phyloP scores from a whole-genome alignment of 2,888 invertebrate species.

The Sicus ferrugineus region DNA sequence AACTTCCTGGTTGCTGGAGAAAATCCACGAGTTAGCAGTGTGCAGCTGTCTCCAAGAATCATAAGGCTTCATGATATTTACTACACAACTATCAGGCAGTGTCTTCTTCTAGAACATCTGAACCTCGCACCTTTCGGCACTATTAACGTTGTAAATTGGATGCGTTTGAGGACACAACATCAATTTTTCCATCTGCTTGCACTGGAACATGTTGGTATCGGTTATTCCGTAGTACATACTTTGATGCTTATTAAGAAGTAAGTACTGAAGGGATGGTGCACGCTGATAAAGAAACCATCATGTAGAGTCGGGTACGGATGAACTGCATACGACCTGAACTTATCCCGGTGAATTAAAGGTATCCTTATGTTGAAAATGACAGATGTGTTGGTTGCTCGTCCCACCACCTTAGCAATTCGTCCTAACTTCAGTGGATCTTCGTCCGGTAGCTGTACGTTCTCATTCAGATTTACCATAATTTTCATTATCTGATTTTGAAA shows the following conservation, averaged over 20 bases:
- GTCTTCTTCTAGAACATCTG: not conserved
- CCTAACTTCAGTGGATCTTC: not conserved
- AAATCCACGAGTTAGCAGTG: not conserved
- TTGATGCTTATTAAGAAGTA: not conserved
- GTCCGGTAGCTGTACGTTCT: not conserved
- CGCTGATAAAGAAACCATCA: not conserved
- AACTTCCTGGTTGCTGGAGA: not conserved
- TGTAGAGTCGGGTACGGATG: too few relatives aligned
- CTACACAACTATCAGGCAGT: not conserved
- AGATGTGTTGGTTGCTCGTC: too few relatives aligned
- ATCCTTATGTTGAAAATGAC: too few relatives aligned
- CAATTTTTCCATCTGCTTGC: not conserved
- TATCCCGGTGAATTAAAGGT: too few relatives aligned
- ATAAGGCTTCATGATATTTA: not conserved
- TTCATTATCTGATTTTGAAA: not conserved
- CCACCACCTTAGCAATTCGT: too few relatives aligned
- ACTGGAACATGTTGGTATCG: not conserved
- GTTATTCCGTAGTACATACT: not conserved
- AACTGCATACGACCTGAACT: too few relatives aligned
- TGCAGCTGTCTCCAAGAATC: slow-evolving; percentile 1
- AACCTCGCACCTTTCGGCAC: not conserved
- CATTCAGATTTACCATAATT: not conserved
- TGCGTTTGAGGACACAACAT: not conserved
- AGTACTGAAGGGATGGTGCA: not conserved
- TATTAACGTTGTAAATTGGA: not conserved